These are phyloP conservation scores for Eristalis tenax DNA, from an alignment of 2,888 invertebrate genomes.

Conservation along the genomic window DNA sequence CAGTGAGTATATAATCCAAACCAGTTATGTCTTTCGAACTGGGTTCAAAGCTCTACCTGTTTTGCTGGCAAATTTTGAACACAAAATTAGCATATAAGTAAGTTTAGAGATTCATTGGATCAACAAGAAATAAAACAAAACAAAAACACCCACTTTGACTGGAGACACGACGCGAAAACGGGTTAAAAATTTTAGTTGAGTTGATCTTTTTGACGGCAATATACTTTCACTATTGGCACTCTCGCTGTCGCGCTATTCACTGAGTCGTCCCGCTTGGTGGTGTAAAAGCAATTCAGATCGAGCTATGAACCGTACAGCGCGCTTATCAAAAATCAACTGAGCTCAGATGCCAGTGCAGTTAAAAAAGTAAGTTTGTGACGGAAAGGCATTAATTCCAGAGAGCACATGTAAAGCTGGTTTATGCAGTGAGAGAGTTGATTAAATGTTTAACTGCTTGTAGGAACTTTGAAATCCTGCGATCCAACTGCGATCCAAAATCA, in stretches of 20 bases:
- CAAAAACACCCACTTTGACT: background rate
- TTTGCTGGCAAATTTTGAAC: constrained; percentile 50
- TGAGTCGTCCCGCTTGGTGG: constrained; percentile 22
- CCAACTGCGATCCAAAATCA: background rate
- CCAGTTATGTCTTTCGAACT: constrained; percentile 29
- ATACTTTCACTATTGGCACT: constrained; percentile 54
- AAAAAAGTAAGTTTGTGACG: constrained; percentile 7
- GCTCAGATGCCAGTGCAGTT: constrained; percentile 48
- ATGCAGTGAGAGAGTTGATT: constrained; percentile 18
- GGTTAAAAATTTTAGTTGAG: background rate
- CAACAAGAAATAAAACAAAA: background rate
- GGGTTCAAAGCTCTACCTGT: constrained; percentile 33
- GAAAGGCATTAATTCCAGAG: constrained; percentile 9
- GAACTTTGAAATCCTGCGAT: background rate
- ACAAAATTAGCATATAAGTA: constrained; percentile 8
- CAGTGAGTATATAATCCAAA: constrained; percentile 21
- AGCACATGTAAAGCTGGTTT: constrained; percentile 33
- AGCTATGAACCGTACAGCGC: constrained; percentile 43
- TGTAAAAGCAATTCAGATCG: constrained; percentile 18
- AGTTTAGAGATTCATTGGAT: background rate
- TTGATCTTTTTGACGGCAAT: constrained; percentile 22
- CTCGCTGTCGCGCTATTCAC: background rate
- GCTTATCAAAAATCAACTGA: constrained; percentile 68
- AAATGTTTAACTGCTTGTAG: background rate
- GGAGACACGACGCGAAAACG: background rate